A percentile compares a stretch with the other conserved stretches of the same genome.
These are phyloP conservation scores for Ophonus ardosiacus DNA, from an alignment of 2,888 invertebrate genomes.

Conservation along the genomic window DNA sequence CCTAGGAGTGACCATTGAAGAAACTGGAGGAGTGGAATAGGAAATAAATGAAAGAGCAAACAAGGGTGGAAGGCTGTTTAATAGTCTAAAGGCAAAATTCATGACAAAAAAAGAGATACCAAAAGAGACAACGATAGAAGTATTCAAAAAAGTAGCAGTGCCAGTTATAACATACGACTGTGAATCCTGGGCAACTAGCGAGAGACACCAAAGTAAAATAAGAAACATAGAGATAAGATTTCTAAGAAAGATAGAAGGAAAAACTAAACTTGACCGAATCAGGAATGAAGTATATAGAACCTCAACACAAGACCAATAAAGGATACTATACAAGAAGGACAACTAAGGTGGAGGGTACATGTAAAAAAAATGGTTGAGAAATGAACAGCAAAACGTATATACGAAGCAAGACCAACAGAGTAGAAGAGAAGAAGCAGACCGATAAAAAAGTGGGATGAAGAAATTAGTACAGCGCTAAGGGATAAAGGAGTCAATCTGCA, in stretches of 20 bases:
- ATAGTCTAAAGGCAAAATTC: background rate
- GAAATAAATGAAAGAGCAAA: no score
- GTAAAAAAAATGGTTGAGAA: background rate
- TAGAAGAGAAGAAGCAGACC: background rate
- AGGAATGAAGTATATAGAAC: background rate
- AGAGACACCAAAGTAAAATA: background rate
- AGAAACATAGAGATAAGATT: background rate
- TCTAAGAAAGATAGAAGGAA: background rate
- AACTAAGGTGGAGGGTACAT: background rate
- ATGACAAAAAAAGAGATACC: background rate
- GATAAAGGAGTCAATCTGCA: background rate
- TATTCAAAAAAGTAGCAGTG: no score
- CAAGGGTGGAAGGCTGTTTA: background rate
- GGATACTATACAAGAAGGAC: background rate
- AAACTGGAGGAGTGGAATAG: no score
- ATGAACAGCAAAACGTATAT: background rate
- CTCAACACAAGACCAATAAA: background rate
- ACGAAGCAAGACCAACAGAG: no score
- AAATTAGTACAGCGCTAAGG: background rate
- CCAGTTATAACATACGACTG: background rate
- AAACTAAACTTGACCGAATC: background rate
- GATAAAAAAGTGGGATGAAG: background rate
- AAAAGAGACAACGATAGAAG: no score
- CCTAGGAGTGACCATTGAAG: background rate
- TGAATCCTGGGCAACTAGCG: no score